phyloP scores from a whole-genome alignment of 1,140 invertebrate species.

The Euborellia annulipes region DNA sequence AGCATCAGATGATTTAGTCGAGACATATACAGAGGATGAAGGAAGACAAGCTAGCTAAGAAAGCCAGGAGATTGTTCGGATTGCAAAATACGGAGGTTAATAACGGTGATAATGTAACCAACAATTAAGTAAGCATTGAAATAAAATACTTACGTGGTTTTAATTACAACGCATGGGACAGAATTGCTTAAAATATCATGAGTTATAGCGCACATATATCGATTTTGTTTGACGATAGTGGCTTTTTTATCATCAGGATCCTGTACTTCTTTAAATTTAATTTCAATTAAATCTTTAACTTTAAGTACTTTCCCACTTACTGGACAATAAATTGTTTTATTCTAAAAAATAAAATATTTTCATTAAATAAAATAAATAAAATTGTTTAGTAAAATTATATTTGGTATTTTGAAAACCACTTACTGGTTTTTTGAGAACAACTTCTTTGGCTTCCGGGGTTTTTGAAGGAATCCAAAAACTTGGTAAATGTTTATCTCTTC shows the following conservation, averaged over 20 bases:
- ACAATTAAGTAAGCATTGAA: not conserved
- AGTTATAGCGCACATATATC: conserved; percentile 96
- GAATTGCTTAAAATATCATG: conserved; percentile 92
- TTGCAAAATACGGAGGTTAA: too few species aligned
- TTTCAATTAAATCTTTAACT: conserved; percentile 81
- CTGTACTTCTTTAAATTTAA: conserved; percentile 85
- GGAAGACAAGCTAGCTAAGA: too few species aligned
- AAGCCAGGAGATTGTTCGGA: too few species aligned
- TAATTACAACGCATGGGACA: conserved; percentile 80
- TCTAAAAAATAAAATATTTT: conserved; percentile 27
- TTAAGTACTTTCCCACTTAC: conserved; percentile 79
- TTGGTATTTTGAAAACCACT: conserved; percentile 16
- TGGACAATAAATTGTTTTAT: conserved; percentile 83
- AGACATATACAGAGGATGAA: too few species aligned
- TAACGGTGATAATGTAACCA: too few species aligned
- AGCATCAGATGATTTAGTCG: too few species aligned
- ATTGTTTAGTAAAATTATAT: not conserved
- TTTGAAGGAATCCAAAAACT: conserved; percentile 97
- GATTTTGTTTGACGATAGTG: conserved; percentile 63
- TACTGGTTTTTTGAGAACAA: conserved; percentile 65
- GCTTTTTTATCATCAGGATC: conserved; percentile 70
- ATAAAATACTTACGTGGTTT: conserved; percentile 55
- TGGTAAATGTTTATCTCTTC: conserved; percentile 58
- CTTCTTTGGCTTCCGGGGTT: conserved; percentile 66
- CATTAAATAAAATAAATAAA: not conserved